Base-by-base conservation (phyloP, 2,113 vertebrate species). In the Willisornis vidua region DNA sequence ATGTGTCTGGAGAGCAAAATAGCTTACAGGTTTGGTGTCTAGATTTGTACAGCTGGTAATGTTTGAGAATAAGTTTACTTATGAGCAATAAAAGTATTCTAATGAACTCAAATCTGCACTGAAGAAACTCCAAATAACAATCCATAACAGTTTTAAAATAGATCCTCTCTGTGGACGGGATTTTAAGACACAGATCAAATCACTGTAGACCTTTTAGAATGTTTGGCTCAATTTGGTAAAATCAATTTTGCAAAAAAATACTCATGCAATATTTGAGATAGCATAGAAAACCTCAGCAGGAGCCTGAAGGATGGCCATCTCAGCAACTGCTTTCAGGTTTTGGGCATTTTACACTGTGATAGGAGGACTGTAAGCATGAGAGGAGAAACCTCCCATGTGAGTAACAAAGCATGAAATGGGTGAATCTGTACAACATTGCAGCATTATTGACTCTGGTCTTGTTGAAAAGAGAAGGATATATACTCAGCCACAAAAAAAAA, bases 31-130 rank as follows among this genome's bases (percentile, higher is more conserved):
- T 92, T 85, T 96, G 73, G 91, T 45, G 48, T 95, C 92, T 81
- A 89, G 84, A 76, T 97, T 97, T 97, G 49, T 70, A 94, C 92
- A 97, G 94, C 94, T 97, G 96, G 93, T 95, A 95, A 37, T 80
- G 96, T 93, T 97, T 94, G 94, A 94, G 71, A 86, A 74, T 92
- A 94, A 91, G 78, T 81, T 94, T 95, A 65, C 72, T 93, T 39
- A 61, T 67, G 45, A 78, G 74, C 70, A 97, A 83, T 95, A 92
- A 79, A 92, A 97, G 51, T 88, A 71, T 67, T 87, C 58, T 85
- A 93, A 95, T 93, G 78, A 95, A 57, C 70, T 83, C 63, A 95
- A 93, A 96, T 92, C 62, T 78, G 31, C 41, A n/a, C 75, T 59
- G 79, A 95, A 90, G 29, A 95, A 91, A 87, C 16, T 54, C 61